phyloP scores from a whole-genome alignment of 2,888 invertebrate genomes.

The Epirrhoe tristata region DNA sequence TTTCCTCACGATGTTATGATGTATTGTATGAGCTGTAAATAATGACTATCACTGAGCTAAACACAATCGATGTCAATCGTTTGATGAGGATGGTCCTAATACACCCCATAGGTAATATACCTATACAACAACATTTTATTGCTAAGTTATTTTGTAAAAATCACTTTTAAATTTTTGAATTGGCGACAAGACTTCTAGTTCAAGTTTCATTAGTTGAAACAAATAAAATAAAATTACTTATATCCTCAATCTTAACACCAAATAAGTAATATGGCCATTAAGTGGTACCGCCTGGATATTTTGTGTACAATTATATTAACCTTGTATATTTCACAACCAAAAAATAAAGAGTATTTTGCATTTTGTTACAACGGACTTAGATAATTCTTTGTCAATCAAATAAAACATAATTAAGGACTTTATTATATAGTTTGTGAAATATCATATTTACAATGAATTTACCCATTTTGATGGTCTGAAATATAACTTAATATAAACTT shows the following conservation, averaged over 20 bases:
- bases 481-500: constrained; percentile 15
- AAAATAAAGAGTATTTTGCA: constrained; percentile 42
- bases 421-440: constrained; percentile 18
- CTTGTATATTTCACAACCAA: constrained; percentile 45
- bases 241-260: constrained; percentile 21
- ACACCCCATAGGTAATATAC: too few relatives aligned
- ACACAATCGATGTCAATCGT: too few relatives aligned
- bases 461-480: constrained; percentile 22
- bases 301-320: constrained; percentile 21
- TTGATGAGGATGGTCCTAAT: too few relatives aligned
- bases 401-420: constrained; percentile 11
- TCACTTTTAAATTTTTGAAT: not conserved
- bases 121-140: too few relatives aligned
- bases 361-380: constrained; percentile 35
- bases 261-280: constrained; percentile 49
- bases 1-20: too few relatives aligned
- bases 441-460: constrained; percentile 22
- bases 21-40: too few relatives aligned
- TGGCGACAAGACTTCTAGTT: constrained; percentile 24
- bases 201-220: constrained; percentile 6
- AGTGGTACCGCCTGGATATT: constrained; percentile 36
- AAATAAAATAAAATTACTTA: constrained; percentile 11
- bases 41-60: too few relatives aligned
- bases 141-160: too few relatives aligned
- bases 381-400: constrained; percentile 20